Percentiles rank a stretch among this genome's conserved stretches.
These are phyloP conservation scores for Suillia variegata DNA, from an alignment of 2,888 invertebrate species.

Conservation along the genomic window DNA sequence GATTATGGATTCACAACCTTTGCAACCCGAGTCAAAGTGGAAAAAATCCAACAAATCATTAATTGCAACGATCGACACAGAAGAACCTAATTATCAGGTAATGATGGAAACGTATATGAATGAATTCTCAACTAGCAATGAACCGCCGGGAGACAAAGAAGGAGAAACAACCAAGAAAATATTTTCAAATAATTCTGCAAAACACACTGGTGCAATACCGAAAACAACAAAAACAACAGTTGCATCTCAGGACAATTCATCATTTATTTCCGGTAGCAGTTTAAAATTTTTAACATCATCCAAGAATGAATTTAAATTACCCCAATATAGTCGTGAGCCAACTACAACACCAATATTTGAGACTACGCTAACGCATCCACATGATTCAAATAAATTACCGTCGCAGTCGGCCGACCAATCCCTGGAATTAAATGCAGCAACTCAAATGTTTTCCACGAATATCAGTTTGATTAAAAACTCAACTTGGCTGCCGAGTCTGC, in stretches of 20 bases:
- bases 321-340: too few species aligned
- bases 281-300: too few species aligned
- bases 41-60: constrained; percentile 14
- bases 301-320: background rate
- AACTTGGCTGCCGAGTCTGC: constrained; percentile 45
- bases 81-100: too few species aligned
- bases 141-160: constrained; percentile 17
- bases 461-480: constrained; percentile 55
- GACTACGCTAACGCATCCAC: too few species aligned
- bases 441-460: constrained; percentile 53
- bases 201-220: background rate
- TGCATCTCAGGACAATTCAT: too few species aligned
- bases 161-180: constrained; percentile 5
- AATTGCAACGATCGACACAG: constrained; percentile 5
- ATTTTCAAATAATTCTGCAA: too few species aligned
- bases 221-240: constrained; percentile 1
- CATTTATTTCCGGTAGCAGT: too few species aligned
- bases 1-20: constrained; percentile 21
- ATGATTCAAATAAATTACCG: too few species aligned
- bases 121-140: constrained; percentile 39
- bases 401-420: constrained; percentile 14
- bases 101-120: constrained; percentile 45
- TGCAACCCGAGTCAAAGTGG: constrained; percentile 15
- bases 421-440: constrained; percentile 53
- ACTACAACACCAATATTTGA: too few species aligned